A percentile compares a stretch with the other conserved stretches of the same genome.
phyloP scores from a whole-genome alignment of 1,140 invertebrate species.

The Metaphire vulgaris region DNA sequence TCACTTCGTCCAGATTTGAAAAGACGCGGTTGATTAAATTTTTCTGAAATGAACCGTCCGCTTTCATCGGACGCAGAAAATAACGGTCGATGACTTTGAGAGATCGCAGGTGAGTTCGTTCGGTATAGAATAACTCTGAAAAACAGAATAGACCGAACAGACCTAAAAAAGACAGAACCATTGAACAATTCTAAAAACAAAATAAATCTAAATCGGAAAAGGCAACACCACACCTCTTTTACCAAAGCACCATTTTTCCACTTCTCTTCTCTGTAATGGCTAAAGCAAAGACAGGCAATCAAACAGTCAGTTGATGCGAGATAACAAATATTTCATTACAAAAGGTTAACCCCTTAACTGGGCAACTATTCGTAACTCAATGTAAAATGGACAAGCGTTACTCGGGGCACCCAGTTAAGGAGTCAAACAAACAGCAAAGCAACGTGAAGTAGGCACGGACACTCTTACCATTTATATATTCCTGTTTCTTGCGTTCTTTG shows the following conservation, averaged over 20 bases:
- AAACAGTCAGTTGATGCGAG: too few species aligned
- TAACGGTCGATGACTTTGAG: slow-evolving; percentile 85
- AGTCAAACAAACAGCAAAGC: too few species aligned
- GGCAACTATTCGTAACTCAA: too few species aligned
- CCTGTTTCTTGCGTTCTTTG: slow-evolving; percentile 17
- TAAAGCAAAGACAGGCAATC: too few species aligned
- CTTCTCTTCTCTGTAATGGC: too few species aligned
- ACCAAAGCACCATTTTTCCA: neutral
- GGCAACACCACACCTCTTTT: neutral
- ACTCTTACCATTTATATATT: slow-evolving; percentile 13
- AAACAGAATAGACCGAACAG: neutral
- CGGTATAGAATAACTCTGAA: slow-evolving; percentile 91
- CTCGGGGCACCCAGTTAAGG: too few species aligned
- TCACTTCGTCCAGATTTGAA: slow-evolving; percentile 77
- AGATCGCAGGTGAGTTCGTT: slow-evolving; percentile 87
- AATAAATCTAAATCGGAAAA: neutral
- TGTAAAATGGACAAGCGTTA: too few species aligned
- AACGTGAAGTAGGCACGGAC: too few species aligned
- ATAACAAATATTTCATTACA: too few species aligned
- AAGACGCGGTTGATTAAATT: slow-evolving; percentile 80
- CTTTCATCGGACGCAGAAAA: slow-evolving; percentile 76
- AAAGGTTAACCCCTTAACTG: too few species aligned
- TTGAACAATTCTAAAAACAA: neutral
- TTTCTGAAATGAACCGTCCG: slow-evolving; percentile 59
- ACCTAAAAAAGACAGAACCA: too few species aligned